These are phyloP conservation scores for Habroteleia sp. DNA, from an alignment of 2,888 invertebrate species.

Conservation along the genomic window DNA sequence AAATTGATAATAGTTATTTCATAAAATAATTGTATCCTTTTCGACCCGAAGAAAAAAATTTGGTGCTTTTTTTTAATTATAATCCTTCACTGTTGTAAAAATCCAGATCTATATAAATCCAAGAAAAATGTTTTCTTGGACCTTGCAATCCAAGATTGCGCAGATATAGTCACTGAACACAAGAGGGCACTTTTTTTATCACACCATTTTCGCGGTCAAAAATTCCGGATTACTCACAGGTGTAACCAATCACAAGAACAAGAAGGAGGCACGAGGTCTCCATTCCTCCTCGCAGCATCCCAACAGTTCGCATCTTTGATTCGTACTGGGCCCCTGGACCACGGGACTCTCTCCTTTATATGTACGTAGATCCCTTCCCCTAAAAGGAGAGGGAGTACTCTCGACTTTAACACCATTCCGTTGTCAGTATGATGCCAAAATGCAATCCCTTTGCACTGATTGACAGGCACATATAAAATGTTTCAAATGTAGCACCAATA, in stretches of 20 bases:
- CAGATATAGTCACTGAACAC: slow-evolving; percentile 40
- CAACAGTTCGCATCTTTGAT: slow-evolving; percentile 78
- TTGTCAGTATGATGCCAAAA: slow-evolving; percentile 66
- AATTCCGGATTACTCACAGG: slow-evolving; percentile 73
- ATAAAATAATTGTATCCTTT: no score
- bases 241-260: slow-evolving; percentile 70
- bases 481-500: slow-evolving; percentile 31
- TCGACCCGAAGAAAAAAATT: no score
- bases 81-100: slow-evolving; percentile 2
- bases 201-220: slow-evolving; percentile 59
- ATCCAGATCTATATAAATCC: slow-evolving; percentile 15
- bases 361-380: slow-evolving; percentile 68
- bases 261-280: slow-evolving; percentile 73
- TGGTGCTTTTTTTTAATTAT: no score
- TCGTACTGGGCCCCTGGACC: slow-evolving; percentile 79
- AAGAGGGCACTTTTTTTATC: slow-evolving; percentile 62
- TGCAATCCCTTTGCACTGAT: slow-evolving; percentile 65
- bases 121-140: neutral
- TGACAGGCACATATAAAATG: slow-evolving; percentile 61
- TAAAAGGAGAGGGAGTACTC: slow-evolving; percentile 68
- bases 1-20: no score
- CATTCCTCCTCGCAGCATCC: slow-evolving; percentile 76
- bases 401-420: slow-evolving; percentile 73
- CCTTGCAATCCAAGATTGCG: neutral
- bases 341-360: slow-evolving; percentile 79